Percentiles rank a stretch among this genome's conserved stretches.
Evolutionary conservation across 1,140 invertebrate species (phyloP).

Genomic region (Planococcus citri): DNA sequence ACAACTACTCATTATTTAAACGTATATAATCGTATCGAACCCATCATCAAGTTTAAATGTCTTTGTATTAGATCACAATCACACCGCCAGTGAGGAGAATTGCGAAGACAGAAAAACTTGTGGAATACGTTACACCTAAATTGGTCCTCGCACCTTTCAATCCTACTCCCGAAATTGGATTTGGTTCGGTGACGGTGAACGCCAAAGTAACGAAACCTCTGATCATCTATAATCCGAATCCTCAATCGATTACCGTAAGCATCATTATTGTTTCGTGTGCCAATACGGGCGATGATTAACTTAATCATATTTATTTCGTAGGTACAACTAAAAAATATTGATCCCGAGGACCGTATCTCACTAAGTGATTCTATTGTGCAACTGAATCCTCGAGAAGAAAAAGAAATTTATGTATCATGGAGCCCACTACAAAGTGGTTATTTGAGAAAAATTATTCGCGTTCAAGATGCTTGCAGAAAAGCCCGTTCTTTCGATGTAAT

Average conservation of each 20-base stretch:
- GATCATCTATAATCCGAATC: not conserved
- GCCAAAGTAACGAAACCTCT: not conserved
- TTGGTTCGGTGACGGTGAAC: not conserved
- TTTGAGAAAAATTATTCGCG: conserved; percentile 4
- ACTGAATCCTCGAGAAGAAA: not conserved
- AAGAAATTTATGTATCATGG: conserved; percentile 2
- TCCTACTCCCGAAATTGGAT: not conserved
- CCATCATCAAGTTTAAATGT: no score
- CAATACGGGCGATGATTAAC: not conserved
- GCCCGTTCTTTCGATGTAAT: conserved; percentile 1
- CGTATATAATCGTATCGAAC: no score
- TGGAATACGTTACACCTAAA: not conserved
- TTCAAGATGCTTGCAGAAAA: not conserved
- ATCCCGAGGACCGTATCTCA: not conserved
- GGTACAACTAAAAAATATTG: not conserved
- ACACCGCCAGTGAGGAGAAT: not conserved
- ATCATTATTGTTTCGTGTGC: not conserved
- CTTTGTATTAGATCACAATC: not conserved
- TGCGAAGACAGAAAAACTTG: not conserved
- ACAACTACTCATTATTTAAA: not conserved
- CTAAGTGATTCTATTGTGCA: not conserved
- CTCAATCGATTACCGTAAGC: not conserved
- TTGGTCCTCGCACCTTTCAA: not conserved
- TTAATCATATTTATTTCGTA: not conserved
- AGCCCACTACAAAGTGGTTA: not conserved